These are phyloP conservation scores for Arremon brunneinucha DNA, from an alignment of 2,797 vertebrate species.

Conservation along the genomic window DNA sequence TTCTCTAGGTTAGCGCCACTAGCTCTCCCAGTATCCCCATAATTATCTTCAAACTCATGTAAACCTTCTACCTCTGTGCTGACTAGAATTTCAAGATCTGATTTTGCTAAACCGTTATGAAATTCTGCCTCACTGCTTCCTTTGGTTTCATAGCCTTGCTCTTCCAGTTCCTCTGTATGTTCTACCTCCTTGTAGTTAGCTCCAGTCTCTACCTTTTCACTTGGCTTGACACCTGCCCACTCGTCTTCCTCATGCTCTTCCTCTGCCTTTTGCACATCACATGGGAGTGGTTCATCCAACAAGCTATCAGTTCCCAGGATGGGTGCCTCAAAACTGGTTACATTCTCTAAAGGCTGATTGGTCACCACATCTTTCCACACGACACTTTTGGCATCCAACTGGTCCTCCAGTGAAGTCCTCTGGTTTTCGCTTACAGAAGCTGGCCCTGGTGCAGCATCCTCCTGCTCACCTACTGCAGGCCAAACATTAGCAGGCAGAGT, in stretches of 20 bases:
- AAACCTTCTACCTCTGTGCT: constrained; percentile 2
- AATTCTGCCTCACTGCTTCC: constrained; percentile 29
- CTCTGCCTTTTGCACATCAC: constrained; percentile 59
- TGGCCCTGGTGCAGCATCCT: constrained; percentile 50
- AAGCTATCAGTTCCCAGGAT: constrained; percentile 54
- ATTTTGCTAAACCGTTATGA: constrained; percentile 1
- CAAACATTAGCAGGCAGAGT: constrained; percentile 22
- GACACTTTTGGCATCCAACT: constrained; percentile 59
- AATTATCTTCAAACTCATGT: neutral
- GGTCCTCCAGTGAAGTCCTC: constrained; percentile 62
- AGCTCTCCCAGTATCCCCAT: neutral
- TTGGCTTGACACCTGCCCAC: constrained; percentile 66
- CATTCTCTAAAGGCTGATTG: constrained; percentile 57
- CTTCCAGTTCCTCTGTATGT: constrained; percentile 58
- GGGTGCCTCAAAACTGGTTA: constrained; percentile 66
- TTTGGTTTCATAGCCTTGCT: constrained; percentile 24
- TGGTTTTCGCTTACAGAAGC: constrained; percentile 43
- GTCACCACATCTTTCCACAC: constrained; percentile 75
- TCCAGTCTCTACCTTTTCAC: constrained; percentile 73
- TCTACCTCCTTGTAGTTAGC: constrained; percentile 49
- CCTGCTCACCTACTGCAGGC: constrained; percentile 56
- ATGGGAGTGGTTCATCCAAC: constrained; percentile 38
- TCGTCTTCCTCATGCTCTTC: constrained; percentile 50
- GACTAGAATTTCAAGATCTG: constrained; percentile 1
- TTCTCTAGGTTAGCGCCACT: neutral